Evolutionary conservation across 2,888 invertebrate species (phyloP).

Genomic region (Rhabditoides inermis): DNA sequence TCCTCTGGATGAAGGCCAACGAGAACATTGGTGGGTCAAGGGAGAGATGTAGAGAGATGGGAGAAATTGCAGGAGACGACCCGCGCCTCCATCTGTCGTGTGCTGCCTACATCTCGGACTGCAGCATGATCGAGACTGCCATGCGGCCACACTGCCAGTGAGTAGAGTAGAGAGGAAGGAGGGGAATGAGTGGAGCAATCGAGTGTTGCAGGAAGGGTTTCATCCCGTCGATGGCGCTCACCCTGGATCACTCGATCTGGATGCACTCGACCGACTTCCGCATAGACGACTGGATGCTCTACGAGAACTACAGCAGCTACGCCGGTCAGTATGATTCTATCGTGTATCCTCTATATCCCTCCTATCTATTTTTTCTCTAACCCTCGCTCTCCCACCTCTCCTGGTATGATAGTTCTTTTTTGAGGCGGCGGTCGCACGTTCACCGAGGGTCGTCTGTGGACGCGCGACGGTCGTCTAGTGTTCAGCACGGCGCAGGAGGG

Average conservation of each 20-base stretch:
- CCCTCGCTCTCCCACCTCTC: too few relatives aligned
- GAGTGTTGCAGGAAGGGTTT: conserved; percentile 38
- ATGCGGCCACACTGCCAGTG: conserved; percentile 29
- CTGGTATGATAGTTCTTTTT: conserved; percentile 15
- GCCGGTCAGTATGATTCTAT: conserved; percentile 52
- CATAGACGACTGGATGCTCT: conserved; percentile 56
- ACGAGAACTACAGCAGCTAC: conserved; percentile 54
- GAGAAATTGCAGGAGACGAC: conserved; percentile 45
- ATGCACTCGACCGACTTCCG: conserved; percentile 54
- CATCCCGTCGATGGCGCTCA: conserved; percentile 50
- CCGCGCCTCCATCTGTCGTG: conserved; percentile 54
- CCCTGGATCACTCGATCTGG: conserved; percentile 56
- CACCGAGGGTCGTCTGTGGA: conserved; percentile 54
- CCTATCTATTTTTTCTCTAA: too few relatives aligned
- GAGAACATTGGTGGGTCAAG: conserved; percentile 28
- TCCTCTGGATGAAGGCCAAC: conserved; percentile 36
- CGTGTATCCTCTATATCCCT: too few relatives aligned
- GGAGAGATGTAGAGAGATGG: neutral
- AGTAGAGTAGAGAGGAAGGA: neutral
- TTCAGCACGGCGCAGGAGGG: conserved; percentile 56
- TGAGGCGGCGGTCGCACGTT: conserved; percentile 53
- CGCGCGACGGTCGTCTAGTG: conserved; percentile 54
- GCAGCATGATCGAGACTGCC: conserved; percentile 33
- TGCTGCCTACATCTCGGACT: conserved; percentile 55
- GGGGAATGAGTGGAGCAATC: conserved; percentile 6